Conservation (phyloP, 92 coral and sea anemone species). For the Palythoa grandiflora region DNA sequence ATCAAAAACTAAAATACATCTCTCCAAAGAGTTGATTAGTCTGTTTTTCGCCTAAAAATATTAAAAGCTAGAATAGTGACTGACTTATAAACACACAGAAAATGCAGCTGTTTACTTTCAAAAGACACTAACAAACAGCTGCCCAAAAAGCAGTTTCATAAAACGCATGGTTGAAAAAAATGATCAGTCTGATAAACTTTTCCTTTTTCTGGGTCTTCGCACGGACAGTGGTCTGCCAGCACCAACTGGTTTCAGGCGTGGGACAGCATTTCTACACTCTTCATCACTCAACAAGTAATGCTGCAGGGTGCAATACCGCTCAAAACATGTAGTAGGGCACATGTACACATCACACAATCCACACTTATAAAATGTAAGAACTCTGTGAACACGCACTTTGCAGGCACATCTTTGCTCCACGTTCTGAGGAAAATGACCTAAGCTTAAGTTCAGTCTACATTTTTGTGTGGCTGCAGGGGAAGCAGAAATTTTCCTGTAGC, state of each 20-base stretch:
- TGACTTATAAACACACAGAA: too few species aligned
- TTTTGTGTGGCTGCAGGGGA: too few species aligned
- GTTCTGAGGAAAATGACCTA: conserved; percentile 57
- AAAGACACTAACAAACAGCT: too few species aligned
- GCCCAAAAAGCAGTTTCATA: too few species aligned
- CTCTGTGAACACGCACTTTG: conserved; percentile 54
- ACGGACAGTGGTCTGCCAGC: not conserved
- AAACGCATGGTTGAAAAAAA: too few species aligned
- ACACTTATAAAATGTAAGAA: conserved; percentile 45
- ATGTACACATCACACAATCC: conserved; percentile 50
- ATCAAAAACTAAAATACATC: too few species aligned
- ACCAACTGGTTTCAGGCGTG: conserved; percentile 29
- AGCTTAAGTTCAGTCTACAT: conserved; percentile 28
- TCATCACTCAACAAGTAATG: conserved; percentile 39
- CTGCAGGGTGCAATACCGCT: conserved; percentile 43
- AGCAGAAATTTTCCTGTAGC: conserved; percentile 19
- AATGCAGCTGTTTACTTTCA: too few species aligned
- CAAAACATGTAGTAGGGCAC: conserved; percentile 54
- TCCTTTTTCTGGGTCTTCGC: too few species aligned
- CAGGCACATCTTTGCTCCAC: conserved; percentile 44
- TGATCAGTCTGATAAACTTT: too few species aligned
- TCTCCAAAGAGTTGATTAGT: too few species aligned
- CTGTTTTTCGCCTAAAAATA: too few species aligned
- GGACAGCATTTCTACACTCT: conserved; percentile 30
- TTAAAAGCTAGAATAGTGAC: too few species aligned